These are phyloP conservation scores for Pectinophora gossypiella DNA, from an alignment of 1,140 invertebrate genomes.

Conservation along the genomic window DNA sequence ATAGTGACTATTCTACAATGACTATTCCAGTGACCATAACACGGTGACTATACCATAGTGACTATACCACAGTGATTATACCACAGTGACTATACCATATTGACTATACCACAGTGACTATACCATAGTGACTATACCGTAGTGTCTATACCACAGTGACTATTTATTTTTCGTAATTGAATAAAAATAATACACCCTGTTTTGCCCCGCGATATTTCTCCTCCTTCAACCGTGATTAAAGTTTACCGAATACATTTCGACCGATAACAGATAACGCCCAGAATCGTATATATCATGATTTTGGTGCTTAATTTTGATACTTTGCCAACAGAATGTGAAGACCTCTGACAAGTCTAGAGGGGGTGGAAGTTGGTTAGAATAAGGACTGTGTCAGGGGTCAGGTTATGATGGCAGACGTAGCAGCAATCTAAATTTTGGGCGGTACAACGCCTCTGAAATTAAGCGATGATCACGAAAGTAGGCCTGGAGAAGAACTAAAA, in stretches of 20 bases:
- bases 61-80: too few relatives aligned
- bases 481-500: slow-evolving; percentile 21
- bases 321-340: not conserved
- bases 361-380: too few relatives aligned
- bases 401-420: not conserved
- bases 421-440: slow-evolving; percentile 57
- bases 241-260: not conserved
- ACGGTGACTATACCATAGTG: too few relatives aligned
- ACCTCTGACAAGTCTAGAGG: too few relatives aligned
- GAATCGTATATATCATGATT: not conserved
- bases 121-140: too few relatives aligned
- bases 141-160: too few relatives aligned
- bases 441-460: slow-evolving; percentile 43
- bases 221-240: not conserved
- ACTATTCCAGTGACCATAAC: too few relatives aligned
- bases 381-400: too few relatives aligned
- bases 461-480: slow-evolving; percentile 45
- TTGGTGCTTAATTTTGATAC: slow-evolving; percentile 40
- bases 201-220: not conserved
- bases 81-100: too few relatives aligned
- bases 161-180: too few relatives aligned
- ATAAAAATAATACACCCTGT: not conserved
- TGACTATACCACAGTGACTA: too few relatives aligned
- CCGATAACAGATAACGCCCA: not conserved
- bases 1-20: too few relatives aligned